A percentile compares a stretch with the other conserved stretches of the same genome.
Conservation (phyloP, 2,888 invertebrate species). For the Polymixis flavicincta region DNA sequence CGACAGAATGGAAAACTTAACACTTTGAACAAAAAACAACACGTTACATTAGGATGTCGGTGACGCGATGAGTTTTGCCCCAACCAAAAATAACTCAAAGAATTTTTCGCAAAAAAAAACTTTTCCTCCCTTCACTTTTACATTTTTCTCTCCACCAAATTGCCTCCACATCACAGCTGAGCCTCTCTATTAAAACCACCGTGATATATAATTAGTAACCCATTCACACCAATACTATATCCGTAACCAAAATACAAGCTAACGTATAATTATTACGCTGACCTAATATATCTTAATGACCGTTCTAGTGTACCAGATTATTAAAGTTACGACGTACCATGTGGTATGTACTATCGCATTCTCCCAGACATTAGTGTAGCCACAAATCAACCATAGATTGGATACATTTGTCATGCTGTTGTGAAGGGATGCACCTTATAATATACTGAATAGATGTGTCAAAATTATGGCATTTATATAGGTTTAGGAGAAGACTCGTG, state of each 20-base stretch:
- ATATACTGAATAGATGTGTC: slow-evolving; percentile 12
- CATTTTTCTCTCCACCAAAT: neutral
- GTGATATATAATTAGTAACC: slow-evolving; percentile 12
- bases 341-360: slow-evolving; percentile 65
- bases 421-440: slow-evolving; percentile 68
- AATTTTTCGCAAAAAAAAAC: no score
- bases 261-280: slow-evolving; percentile 43
- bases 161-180: neutral
- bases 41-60: no score
- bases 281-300: slow-evolving; percentile 58
- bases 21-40: no score
- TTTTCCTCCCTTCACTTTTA: neutral
- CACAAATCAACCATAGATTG: slow-evolving; percentile 81
- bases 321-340: slow-evolving; percentile 66
- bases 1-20: no score
- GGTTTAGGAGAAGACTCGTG: no score
- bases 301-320: slow-evolving; percentile 51
- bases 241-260: slow-evolving; percentile 32
- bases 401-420: slow-evolving; percentile 76
- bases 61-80: no score
- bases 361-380: slow-evolving; percentile 74
- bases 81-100: no score
- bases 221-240: slow-evolving; percentile 4
- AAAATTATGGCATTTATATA: neutral
- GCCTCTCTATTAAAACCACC: neutral